Percentiles rank a stretch among this genome's conserved stretches.
Evolutionary conservation across 2,888 invertebrate species (phyloP).

Genomic region (Leptinotarsa juncta): DNA sequence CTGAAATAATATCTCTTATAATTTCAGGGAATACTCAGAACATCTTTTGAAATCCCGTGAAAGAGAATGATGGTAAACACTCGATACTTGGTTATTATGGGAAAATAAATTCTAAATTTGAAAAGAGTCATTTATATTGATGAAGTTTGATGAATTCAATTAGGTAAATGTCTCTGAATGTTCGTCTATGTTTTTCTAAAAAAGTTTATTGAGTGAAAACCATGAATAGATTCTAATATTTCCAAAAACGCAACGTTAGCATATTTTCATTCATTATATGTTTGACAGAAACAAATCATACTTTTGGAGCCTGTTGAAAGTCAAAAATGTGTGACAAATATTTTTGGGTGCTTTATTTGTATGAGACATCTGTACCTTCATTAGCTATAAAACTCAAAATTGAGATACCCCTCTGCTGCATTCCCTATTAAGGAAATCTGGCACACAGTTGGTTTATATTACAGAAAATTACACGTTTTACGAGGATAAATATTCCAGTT

Average conservation of each 20-base stretch:
- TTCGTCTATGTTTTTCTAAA: too few species aligned
- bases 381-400: conserved; percentile 43
- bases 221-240: too few species aligned
- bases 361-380: conserved; percentile 29
- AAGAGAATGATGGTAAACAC: background rate
- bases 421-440: conserved; percentile 43
- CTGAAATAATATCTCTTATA: background rate
- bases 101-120: too few species aligned
- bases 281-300: background rate
- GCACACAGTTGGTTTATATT: conserved; percentile 43
- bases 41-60: background rate
- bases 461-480: conserved; percentile 43
- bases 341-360: conserved; percentile 2
- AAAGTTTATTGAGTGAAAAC: too few species aligned
- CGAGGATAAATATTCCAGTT: conserved; percentile 35
- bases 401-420: conserved; percentile 37
- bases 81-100: background rate
- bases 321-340: conserved; percentile 5
- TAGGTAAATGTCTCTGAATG: too few species aligned
- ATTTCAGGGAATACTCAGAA: background rate
- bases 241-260: too few species aligned
- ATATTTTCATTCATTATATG: too few species aligned
- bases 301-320: background rate
- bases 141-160: too few species aligned
- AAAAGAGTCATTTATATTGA: too few species aligned